A percentile compares a stretch with the other conserved stretches of the same genome.
Evolutionary conservation across 2,797 vertebrate genomes (phyloP).

Genomic region (Lacerta bilineata): DNA sequence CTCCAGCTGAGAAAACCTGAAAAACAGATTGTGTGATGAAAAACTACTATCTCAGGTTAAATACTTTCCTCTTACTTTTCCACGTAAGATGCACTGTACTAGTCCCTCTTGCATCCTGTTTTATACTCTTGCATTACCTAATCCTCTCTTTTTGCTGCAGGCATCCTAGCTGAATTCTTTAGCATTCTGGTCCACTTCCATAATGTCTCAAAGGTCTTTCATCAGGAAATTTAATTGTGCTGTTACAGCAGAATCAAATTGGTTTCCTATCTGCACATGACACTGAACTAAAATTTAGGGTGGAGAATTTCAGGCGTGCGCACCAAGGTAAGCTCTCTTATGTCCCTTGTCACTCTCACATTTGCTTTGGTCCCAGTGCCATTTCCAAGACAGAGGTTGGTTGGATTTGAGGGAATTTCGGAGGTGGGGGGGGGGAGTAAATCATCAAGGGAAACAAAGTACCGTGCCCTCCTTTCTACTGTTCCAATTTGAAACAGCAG

Average conservation of each 20-base stretch:
- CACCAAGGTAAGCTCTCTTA: neutral
- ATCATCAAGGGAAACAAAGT: neutral
- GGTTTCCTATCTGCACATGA: neutral
- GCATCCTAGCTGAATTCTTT: neutral
- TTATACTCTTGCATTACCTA: neutral
- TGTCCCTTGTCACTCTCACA: neutral
- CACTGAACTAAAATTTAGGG: neutral
- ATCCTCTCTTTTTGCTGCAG: neutral
- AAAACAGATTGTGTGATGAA: neutral
- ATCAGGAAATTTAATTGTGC: neutral
- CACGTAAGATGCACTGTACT: neutral
- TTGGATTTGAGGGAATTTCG: neutral
- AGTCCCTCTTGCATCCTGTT: neutral
- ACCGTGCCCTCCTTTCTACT: neutral
- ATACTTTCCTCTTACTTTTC: neutral
- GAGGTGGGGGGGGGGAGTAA: neutral
- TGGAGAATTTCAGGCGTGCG: neutral
- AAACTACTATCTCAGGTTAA: neutral
- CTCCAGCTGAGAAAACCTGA: neutral
- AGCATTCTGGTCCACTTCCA: neutral
- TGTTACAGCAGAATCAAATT: no score
- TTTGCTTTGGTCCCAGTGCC: neutral
- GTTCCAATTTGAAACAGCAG: neutral
- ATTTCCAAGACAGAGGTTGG: neutral
- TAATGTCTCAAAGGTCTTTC: neutral